Percentiles rank a stretch among this genome's conserved stretches.
Evolutionary conservation across 2,113 vertebrate genomes (phyloP).

Genomic region (Galbula dea): DNA sequence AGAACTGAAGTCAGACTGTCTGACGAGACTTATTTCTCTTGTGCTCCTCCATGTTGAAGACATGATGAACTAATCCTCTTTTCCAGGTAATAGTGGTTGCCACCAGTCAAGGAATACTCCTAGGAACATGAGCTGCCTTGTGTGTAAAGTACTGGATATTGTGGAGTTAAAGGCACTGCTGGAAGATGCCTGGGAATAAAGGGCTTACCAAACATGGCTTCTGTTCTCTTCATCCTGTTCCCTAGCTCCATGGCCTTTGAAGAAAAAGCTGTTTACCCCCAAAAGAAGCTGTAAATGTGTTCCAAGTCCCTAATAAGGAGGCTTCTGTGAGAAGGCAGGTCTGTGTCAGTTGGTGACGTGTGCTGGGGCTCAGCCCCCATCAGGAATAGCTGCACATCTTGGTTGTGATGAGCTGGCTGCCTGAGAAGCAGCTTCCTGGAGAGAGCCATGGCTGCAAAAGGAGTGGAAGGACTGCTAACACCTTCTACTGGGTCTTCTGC

Average conservation of each 20-base stretch:
- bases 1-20: not conserved
- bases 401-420: not conserved
- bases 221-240: not conserved
- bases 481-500: not conserved
- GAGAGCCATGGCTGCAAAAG: rapidly evolving
- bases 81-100: not conserved
- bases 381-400: not conserved
- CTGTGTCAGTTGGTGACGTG: not conserved
- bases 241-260: not conserved
- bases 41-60: not conserved
- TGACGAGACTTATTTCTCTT: not conserved
- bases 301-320: not conserved
- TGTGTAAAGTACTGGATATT: not conserved
- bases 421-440: not conserved
- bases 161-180: not conserved
- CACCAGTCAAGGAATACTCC: not conserved
- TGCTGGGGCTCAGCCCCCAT: not conserved
- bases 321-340: not conserved
- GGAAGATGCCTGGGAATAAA: not conserved
- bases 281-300: not conserved
- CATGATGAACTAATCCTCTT: not conserved
- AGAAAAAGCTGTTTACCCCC: not conserved
- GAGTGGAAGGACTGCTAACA: not conserved
- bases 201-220: not conserved
- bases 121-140: not conserved